phyloP scores from a whole-genome alignment of 2,888 invertebrate genomes.

The Allygus modestus region DNA sequence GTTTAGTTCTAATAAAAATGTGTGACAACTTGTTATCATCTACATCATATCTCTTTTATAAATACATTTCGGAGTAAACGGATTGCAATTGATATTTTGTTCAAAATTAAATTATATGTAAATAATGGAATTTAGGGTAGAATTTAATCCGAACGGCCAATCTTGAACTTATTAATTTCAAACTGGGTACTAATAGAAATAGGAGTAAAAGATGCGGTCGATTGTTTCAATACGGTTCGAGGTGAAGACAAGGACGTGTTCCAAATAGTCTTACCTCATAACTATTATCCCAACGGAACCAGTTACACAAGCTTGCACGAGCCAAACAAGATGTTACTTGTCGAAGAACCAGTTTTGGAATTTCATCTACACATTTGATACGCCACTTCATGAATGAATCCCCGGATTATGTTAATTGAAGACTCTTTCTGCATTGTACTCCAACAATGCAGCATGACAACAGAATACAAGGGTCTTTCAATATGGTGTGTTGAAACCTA shows the following conservation, averaged over 20 bases:
- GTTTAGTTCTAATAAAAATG: too few species aligned
- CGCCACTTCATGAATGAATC: slow-evolving; percentile 2
- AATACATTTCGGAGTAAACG: too few species aligned
- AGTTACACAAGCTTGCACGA: slow-evolving; percentile 5
- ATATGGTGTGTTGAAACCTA: slow-evolving; percentile 3
- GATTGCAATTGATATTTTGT: too few species aligned
- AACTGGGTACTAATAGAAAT: too few species aligned
- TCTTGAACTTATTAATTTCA: too few species aligned
- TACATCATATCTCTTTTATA: too few species aligned
- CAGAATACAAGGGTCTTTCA: neutral
- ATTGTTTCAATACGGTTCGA: neutral
- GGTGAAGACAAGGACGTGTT: neutral
- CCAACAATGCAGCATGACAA: slow-evolving; percentile 7
- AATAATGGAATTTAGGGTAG: too few species aligned
- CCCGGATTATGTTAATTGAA: neutral
- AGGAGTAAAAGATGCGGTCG: too few species aligned
- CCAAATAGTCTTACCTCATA: slow-evolving; percentile 12
- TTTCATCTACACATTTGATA: neutral
- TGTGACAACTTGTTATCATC: too few species aligned
- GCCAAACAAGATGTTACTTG: slow-evolving; percentile 14
- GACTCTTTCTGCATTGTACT: slow-evolving; percentile 16
- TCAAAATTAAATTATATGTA: too few species aligned
- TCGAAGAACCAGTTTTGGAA: slow-evolving; percentile 5
- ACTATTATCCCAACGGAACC: slow-evolving; percentile 11
- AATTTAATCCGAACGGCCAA: neutral